Evolutionary conservation across 2,888 invertebrate species (phyloP).

Genomic region (Clitarchus hookeri): DNA sequence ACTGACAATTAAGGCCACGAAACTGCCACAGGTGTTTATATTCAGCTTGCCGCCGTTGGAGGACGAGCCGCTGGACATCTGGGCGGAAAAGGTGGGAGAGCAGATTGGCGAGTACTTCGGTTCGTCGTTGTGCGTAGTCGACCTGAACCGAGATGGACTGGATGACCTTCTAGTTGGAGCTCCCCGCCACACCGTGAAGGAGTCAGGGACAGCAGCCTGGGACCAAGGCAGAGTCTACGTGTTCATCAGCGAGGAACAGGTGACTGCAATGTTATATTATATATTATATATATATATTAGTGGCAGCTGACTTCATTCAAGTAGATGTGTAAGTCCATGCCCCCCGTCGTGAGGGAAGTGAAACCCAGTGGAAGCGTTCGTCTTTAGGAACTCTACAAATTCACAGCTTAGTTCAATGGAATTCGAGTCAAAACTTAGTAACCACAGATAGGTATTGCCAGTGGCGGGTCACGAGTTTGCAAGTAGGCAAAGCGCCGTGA

Average conservation of each 20-base stretch:
- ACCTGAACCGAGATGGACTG: conserved; percentile 64
- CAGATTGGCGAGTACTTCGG: conserved; percentile 71
- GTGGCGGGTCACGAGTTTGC: no score
- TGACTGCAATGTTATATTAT: conserved; percentile 15
- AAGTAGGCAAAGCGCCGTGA: no score
- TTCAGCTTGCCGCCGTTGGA: conserved; percentile 53
- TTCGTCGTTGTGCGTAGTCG: conserved; percentile 62
- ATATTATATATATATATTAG: no score
- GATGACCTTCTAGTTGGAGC: conserved; percentile 70
- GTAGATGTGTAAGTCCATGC: no score
- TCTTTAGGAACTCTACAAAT: no score
- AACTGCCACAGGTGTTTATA: conserved; percentile 51
- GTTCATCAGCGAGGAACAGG: conserved; percentile 52
- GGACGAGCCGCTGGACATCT: conserved; percentile 29
- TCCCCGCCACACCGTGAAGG: conserved; percentile 53
- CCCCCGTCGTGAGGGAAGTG: no score
- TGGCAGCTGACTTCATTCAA: no score
- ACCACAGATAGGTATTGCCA: no score
- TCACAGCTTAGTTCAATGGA: no score
- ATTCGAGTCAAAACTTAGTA: no score
- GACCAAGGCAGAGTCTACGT: conserved; percentile 67
- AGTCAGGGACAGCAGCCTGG: conserved; percentile 29
- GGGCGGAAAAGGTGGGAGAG: conserved; percentile 53
- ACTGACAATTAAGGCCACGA: no score
- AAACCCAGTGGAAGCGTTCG: no score